These are phyloP conservation scores for Euzophera pinguis DNA, from an alignment of 2,888 invertebrate genomes.

Conservation along the genomic window DNA sequence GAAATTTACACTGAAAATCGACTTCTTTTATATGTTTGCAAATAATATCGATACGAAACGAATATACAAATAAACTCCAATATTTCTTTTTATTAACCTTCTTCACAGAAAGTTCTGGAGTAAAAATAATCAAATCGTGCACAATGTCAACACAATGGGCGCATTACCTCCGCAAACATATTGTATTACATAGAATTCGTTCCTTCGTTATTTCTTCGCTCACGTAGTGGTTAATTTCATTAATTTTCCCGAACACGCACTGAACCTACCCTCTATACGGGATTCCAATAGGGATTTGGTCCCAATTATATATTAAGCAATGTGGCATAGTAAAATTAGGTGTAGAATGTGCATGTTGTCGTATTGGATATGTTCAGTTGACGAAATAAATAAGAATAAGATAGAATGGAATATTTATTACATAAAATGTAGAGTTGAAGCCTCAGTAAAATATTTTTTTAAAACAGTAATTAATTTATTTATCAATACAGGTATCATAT, in stretches of 20 bases:
- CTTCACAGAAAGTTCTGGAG: background rate
- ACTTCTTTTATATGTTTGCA: no score
- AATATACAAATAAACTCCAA: no score
- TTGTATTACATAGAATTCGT: constrained; percentile 35
- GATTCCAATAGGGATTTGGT: constrained; percentile 70
- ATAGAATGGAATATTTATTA: no score
- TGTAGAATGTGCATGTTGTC: constrained; percentile 34
- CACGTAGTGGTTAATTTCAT: constrained; percentile 68
- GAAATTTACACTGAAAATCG: no score
- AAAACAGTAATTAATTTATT: no score
- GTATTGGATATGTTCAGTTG: background rate
- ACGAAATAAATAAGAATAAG: no score
- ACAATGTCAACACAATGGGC: constrained; percentile 13
- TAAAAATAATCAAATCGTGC: constrained; percentile 8
- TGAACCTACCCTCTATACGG: constrained; percentile 56
- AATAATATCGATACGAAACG: no score
- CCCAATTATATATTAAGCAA: constrained; percentile 72
- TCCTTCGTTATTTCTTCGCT: constrained; percentile 29
- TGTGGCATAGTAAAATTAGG: constrained; percentile 37
- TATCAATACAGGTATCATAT: no score
- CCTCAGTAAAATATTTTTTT: no score
- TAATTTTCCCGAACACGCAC: constrained; percentile 72
- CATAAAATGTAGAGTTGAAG: no score
- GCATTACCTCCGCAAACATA: constrained; percentile 16
- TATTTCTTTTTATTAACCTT: no score